A percentile compares a stretch with the other conserved stretches of the same genome.
phyloP scores from a whole-genome alignment of 2,797 vertebrate genomes.

The Poeciliopsis gracilis region DNA sequence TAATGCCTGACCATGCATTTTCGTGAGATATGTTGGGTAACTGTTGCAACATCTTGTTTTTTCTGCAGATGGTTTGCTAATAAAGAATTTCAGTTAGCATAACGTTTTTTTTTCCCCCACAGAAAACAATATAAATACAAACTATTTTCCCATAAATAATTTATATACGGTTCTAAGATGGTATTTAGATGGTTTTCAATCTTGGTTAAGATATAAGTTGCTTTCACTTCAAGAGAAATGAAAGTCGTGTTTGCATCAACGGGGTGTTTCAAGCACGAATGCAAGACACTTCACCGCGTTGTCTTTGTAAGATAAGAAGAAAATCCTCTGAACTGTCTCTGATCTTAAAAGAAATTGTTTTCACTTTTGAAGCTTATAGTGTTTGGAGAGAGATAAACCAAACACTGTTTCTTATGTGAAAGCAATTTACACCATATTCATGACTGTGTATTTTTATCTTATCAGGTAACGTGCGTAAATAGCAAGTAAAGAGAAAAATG shows the following conservation, averaged over 20 bases:
- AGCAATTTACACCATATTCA: neutral
- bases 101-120: neutral
- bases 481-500: conserved; percentile 19
- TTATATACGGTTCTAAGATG: neutral
- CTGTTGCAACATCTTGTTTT: conserved; percentile 18
- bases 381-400: conserved; percentile 37
- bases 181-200: neutral
- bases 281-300: conserved; percentile 3
- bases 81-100: neutral
- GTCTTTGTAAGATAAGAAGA: conserved; percentile 20
- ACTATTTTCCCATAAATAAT: neutral
- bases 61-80: neutral
- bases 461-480: conserved; percentile 6
- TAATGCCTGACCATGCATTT: conserved; percentile 5
- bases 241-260: conserved; percentile 30
- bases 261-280: conserved; percentile 35
- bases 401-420: neutral
- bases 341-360: conserved; percentile 33
- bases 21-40: neutral
- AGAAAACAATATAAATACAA: neutral
- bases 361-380: conserved; percentile 19
- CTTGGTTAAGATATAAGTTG: neutral
- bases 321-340: conserved; percentile 11
- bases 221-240: neutral
- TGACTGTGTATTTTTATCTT: conserved; percentile 1